Base-by-base conservation (phyloP, 2,797 vertebrate genomes). In the Loriculus beryllinus region DNA sequence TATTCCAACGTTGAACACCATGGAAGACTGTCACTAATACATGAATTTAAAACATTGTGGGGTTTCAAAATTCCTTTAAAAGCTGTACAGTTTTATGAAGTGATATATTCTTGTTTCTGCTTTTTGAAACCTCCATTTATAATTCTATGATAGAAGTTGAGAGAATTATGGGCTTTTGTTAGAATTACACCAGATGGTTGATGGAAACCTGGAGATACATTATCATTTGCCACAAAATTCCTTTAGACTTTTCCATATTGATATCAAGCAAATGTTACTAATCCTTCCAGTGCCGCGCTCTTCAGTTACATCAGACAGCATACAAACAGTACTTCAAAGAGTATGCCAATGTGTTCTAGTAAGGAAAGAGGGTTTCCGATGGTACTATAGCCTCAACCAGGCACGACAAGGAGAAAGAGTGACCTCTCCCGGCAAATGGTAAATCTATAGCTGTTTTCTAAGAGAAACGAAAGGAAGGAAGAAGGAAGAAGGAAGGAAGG, bases 371-470 rank as follows among this genome's bases (percentile, higher is more conserved):
- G 8, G 39, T 60, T 64, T 33, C n/a, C 45, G 13, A 33, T 2
- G 31, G 35, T 26, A 28, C 39, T 25, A 7, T 8, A 76, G 33
- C 40, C 17, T 7, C 74, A 82, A 43, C 3, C 9, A 49, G 28
- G 48, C 70, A 82, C 28, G 49, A 97, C 54, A 77, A 98, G 96
- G 97, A 96, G 97, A 97, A 98, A 98, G 94, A 95, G 97, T 97
- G 98, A 97, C 98, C 98, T 98, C 98, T 98, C 93, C 97, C 97
- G 98, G 98, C 68, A 54, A 92, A 54, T 13, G 29, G 26, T 82
- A 87, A 79, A 95, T 57, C 82, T 76, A 26, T 71, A 83, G 25
- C 29, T 74, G 23, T 21, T 68, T 84, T 64, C 59, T 13, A 3
- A 48, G 29, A 18, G 26, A 85, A 88, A 60, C 56, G 57, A 60